Base-by-base conservation (phyloP, 2,888 invertebrate species). In the Atherix ibis region DNA sequence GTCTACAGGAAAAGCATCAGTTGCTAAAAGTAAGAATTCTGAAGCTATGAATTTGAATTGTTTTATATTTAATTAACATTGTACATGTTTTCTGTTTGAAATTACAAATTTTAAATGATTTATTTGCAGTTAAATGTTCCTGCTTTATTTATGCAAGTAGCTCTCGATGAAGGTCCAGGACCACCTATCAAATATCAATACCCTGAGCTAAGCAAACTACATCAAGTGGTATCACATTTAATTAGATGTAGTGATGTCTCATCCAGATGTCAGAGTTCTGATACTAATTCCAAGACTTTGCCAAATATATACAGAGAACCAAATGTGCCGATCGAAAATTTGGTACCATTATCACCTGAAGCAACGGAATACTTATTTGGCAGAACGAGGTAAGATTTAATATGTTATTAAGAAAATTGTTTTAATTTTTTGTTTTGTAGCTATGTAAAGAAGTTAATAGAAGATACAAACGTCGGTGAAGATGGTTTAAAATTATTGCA, bases 131-230 rank as follows among this genome's bases (percentile, higher is more conserved):
- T 94, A 50, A 85, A 87, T 63, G 84, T 95, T 35, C 80, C 92
- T 31, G 80, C 84, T 38, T 77, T 82, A 40, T 87, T 94, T 52
- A 83, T 94, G 70, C 69, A 80, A 46, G 81, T 94, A 26, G 89
- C 91, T 22, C 71, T 91, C 54, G 92, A 94, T 49, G 94, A 94
- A 53, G 84, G 88, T 1, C 82, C 88, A 2, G 82, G 89, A 5
- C 85, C 89, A 15, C 76, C 88, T 30, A 91, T 92, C 46, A 94
- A 94, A 64, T 92, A 91, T 61, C 94, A 92, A 59, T 92, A 87
- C 62, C 85, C 89, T 1, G 95, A 95, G 59, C 70, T 94, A 28
- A 83, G 84, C 31, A 92, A 92, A 65, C 68, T 95, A 42, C 92
- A 92, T 64, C 88, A 91, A 64, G 80, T 82, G 41, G 88, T 94